These are phyloP conservation scores for Xiphorhynchus elegans DNA, from an alignment of 2,113 vertebrate species.

Conservation along the genomic window DNA sequence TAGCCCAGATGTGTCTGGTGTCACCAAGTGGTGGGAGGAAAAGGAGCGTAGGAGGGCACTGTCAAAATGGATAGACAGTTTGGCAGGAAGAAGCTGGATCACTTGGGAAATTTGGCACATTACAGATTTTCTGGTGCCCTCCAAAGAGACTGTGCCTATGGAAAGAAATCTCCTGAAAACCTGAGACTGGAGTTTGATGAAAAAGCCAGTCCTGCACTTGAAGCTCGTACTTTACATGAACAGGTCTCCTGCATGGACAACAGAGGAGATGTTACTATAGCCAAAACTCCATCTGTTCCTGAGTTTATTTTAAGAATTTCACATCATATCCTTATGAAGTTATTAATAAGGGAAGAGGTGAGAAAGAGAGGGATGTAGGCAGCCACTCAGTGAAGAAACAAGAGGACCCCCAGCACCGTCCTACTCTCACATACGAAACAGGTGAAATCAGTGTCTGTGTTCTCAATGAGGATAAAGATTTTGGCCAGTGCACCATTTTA, in stretches of 20 bases:
- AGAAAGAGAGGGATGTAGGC: background rate
- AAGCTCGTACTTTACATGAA: background rate
- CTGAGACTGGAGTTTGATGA: background rate
- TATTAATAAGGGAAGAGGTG: background rate
- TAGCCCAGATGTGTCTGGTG: conserved; percentile 4
- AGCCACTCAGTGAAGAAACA: background rate
- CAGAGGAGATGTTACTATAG: background rate
- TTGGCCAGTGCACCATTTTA: background rate
- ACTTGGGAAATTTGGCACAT: background rate
- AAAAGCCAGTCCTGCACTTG: background rate
- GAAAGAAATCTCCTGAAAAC: background rate
- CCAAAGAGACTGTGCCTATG: background rate
- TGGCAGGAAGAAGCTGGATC: background rate
- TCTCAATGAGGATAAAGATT: accelerated
- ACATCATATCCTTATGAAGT: background rate
- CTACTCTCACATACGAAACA: background rate
- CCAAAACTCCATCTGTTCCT: background rate
- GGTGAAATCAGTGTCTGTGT: accelerated
- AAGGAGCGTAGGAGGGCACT: background rate
- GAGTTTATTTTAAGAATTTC: background rate
- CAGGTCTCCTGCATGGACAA: background rate
- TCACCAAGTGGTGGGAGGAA: background rate
- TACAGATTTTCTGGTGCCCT: background rate
- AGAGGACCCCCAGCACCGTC: background rate
- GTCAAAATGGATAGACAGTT: background rate